These are phyloP conservation scores for cattle (Bos taurus) DNA, from an alignment of 2,113 vertebrate genomes.

Conservation along the genomic window ARS-UCD2.0 NC_037357.1:59553001-59553500, in stretches of 20 bases:
- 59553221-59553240: not conserved
- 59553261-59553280: not conserved
- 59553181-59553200: not conserved
- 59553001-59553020: not conserved
- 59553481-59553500: not conserved
- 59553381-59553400: not conserved
- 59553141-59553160: not conserved
- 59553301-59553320: not conserved
- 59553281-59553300: not conserved
- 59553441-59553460: constrained; percentile 7
- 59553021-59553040: not conserved
- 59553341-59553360: not conserved
- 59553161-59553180: not conserved
- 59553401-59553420: not conserved
- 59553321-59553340: not conserved
- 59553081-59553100: not conserved
- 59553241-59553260: not conserved
- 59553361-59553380: not conserved
- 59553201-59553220: not conserved
- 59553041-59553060: not conserved
- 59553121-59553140: not conserved
- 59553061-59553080: not conserved
- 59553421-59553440: not conserved
- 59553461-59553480: not conserved
- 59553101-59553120: not conserved